Base-by-base conservation (phyloP, 1,140 invertebrate species). In the Sycophila sp. region DNA sequence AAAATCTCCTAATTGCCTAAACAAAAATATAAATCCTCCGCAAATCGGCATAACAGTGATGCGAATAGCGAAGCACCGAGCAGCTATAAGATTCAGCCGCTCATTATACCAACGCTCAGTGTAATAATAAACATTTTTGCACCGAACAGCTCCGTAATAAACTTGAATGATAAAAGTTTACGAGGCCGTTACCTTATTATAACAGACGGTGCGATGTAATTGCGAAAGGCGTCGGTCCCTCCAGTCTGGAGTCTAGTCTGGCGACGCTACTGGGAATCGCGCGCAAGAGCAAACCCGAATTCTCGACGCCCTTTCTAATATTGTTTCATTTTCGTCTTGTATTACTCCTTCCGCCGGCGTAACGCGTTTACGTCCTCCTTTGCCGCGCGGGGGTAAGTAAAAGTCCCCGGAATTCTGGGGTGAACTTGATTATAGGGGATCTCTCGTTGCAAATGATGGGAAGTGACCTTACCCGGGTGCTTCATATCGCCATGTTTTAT, bases 151-250 rank as follows among this genome's bases (percentile, higher is more conserved):
- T 22, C 51, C 17, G 40, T 49, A 70, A 70, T 70, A 70, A 70
- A 64, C n/a, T 32, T 34, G 2, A 36, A 42, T n/a, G 32, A 66
- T 71, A 60, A 71, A 71, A 71, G 63, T 66, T 71, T 66, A 71
- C 55, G 55, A 60, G 40, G 63, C 26, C 69, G 63, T 71, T 66
- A 71, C 69, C 63, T 71, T 71, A 71, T 71, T 70, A 70, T 63
- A 70, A 70, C 59, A 55, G 59, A 62, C 58, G 30, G 51, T 38
- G 24, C 45, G 68, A 47, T 15, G 59, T 70, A 70, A 70, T 70
- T 70, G 59, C 38, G 32, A 63, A 5, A 15, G 24, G 38, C 17
- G 19, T 15, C 6, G 53, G 28, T 56, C 3, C 22, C 7, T 24
- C 45, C 6, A 6, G n/a, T n/a, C n/a, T n/a, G n/a, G n/a, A n/a